Base-by-base conservation (phyloP, 2,797 vertebrate genomes). In the Argya squamiceps region DNA sequence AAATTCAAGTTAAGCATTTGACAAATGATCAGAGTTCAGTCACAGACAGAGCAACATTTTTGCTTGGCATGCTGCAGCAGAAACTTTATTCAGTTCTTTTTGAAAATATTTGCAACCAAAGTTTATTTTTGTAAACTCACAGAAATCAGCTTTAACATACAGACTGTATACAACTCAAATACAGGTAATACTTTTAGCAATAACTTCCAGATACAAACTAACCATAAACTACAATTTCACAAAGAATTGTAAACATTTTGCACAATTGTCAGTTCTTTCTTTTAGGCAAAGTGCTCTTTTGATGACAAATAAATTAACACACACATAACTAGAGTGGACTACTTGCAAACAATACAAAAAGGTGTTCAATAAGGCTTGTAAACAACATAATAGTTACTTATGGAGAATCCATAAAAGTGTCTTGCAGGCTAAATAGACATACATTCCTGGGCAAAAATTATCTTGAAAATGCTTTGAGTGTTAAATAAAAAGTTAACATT, bases 251-350 rank as follows among this genome's bases (percentile, higher is more conserved):
- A 98, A 98, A 98, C 98, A 97, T 98, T 97, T 98, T 98, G 98
- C 98, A 98, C 98, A 97, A 97, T 96, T 98, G 96, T 98, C 98
- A 98, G 98, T 98, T 98, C 79, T 98, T 98, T 98, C 98, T 98
- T 98, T 98, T 98, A 99, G 97, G 99, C 98, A 98, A 98, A 99
- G 98, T 98, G 99, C 98, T 98, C 97, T 98, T 97, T 98, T 98
- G 97, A 98, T 98, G 99, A 98, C 98, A 98, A 99, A 99, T 99
- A 99, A 99, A 99, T 99, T 98, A 99, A 99, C 98, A 98, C 97
- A 98, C 97, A 99, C 97, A 98, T 98, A 98, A 94, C 98, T 98
- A 98, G 97, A 96, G 94, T 84, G 87, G 96, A 98, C 98, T 98
- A 98, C 96, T 97, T 98, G 97, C 98, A 98, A 98, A 98, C 98